Conservation (phyloP, 2,113 vertebrate genomes). For the Labeo catla region DNA sequence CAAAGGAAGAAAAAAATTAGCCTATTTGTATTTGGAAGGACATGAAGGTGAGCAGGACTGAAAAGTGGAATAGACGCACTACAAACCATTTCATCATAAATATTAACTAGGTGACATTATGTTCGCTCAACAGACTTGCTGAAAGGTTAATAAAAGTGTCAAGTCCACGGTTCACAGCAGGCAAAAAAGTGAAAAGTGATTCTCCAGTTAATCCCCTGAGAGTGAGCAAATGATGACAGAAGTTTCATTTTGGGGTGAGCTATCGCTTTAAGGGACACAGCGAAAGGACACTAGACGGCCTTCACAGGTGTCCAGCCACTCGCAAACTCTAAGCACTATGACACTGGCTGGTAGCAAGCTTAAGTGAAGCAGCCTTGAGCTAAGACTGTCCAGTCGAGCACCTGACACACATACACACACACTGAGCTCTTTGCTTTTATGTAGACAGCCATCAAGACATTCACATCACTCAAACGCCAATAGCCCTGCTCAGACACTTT, state of each 20-base stretch:
- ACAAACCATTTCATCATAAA: background rate
- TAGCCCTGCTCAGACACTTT: conserved; percentile 40
- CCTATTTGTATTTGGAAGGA: background rate
- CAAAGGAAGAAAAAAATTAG: background rate
- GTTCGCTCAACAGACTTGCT: background rate
- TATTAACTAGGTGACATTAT: background rate
- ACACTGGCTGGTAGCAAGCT: background rate
- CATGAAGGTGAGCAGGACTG: background rate
- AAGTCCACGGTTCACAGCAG: background rate
- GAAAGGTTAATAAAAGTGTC: background rate
- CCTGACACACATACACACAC: background rate
- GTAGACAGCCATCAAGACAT: conserved; percentile 35
- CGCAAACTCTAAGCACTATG: background rate
- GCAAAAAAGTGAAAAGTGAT: background rate
- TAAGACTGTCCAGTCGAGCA: background rate
- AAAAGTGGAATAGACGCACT: background rate
- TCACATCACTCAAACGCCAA: conserved; percentile 33
- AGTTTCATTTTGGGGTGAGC: background rate
- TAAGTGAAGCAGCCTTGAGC: conserved; percentile 1
- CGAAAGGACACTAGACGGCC: background rate
- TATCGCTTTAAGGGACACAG: background rate
- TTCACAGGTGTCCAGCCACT: conserved; percentile 9
- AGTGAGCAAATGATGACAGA: background rate
- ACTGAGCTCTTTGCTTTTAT: conserved; percentile 9
- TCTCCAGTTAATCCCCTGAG: background rate